phyloP scores from a whole-genome alignment of 2,888 invertebrate species.

The Calliopum simillimum region DNA sequence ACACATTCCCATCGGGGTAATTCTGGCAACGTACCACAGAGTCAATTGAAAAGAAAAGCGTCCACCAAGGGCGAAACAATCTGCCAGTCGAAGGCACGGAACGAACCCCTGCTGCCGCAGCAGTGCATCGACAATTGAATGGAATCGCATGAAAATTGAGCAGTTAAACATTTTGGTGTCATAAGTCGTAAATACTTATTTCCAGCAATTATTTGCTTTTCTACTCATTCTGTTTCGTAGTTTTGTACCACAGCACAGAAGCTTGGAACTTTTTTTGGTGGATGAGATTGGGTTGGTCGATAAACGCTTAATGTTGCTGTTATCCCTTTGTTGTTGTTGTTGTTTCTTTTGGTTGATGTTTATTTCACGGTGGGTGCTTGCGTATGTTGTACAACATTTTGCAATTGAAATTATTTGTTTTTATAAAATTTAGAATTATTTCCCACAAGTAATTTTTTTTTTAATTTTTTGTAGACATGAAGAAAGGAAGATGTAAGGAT shows the following conservation, averaged over 20 bases:
- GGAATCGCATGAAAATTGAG: slow-evolving; percentile 57
- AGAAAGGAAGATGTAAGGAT: too few species aligned
- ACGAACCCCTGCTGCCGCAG: slow-evolving; percentile 27
- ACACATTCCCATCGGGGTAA: slow-evolving; percentile 64
- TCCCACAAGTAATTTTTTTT: slow-evolving; percentile 42
- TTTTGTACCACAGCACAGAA: background rate
- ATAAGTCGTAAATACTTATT: slow-evolving; percentile 62
- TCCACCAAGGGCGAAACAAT: background rate
- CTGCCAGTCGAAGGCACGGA: too few species aligned
- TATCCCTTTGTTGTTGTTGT: slow-evolving; percentile 31
- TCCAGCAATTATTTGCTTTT: slow-evolving; percentile 54
- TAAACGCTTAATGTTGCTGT: slow-evolving; percentile 15
- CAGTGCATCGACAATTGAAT: slow-evolving; percentile 38
- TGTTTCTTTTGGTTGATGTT: slow-evolving; percentile 46
- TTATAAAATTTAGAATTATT: slow-evolving; percentile 43
- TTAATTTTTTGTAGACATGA: too few species aligned
- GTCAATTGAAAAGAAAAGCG: slow-evolving; percentile 43
- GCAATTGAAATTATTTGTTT: slow-evolving; percentile 35
- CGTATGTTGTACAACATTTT: slow-evolving; percentile 39
- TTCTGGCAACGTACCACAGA: slow-evolving; percentile 57
- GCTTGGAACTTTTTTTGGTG: background rate
- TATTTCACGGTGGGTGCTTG: slow-evolving; percentile 48
- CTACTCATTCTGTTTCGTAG: background rate
- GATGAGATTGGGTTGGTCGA: background rate
- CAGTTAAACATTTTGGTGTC: slow-evolving; percentile 66